Percentiles rank a stretch among this genome's conserved stretches.
Conservation (phyloP, 2,113 vertebrate species). For the Brachypodius melanocephalos region DNA sequence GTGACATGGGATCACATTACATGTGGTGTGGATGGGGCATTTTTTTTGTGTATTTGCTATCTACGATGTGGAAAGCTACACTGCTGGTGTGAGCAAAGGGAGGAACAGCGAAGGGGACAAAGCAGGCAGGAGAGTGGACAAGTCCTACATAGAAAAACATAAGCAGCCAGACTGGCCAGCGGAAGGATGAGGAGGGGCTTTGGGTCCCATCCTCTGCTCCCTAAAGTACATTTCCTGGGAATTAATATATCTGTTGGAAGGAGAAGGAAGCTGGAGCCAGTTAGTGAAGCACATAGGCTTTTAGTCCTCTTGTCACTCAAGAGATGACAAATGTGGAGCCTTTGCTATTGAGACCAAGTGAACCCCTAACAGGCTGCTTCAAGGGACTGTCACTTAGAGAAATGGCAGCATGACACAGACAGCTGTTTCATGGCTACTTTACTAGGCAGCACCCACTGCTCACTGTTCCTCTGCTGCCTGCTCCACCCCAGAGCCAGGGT, state of each 20-base stretch:
- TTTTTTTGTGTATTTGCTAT: not conserved
- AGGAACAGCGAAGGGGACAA: not conserved
- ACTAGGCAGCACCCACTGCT: not conserved
- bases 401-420: not conserved
- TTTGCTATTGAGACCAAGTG: not conserved
- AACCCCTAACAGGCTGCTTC: not conserved
- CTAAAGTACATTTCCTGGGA: not conserved
- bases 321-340: not conserved
- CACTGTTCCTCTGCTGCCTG: not conserved
- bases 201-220: not conserved
- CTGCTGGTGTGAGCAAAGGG: not conserved
- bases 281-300: not conserved
- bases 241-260: not conserved
- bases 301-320: not conserved
- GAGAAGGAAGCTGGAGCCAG: not conserved
- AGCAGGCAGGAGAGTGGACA: not conserved
- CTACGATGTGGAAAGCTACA: not conserved
- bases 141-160: not conserved
- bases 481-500: not conserved
- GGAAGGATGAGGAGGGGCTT: not conserved
- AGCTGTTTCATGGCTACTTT: not conserved
- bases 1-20: accelerated
- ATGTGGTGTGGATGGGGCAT: accelerated
- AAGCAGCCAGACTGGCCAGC: not conserved
- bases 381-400: not conserved